These are phyloP conservation scores for Penaeus chinensis DNA, from an alignment of 1,140 invertebrate species.

Conservation along the genomic window DNA sequence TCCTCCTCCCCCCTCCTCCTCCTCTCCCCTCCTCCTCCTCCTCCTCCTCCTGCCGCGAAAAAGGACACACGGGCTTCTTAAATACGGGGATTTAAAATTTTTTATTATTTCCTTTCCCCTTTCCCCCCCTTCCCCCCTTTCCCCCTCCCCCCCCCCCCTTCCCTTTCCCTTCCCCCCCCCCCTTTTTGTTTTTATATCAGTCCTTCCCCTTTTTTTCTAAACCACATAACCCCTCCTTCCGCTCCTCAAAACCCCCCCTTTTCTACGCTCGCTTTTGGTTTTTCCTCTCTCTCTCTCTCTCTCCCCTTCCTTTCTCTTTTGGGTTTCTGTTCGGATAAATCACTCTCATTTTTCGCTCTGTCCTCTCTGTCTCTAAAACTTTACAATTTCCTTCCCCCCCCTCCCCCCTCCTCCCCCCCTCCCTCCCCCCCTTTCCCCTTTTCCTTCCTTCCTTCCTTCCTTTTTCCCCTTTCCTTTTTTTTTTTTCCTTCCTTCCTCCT, in stretches of 20 bases:
- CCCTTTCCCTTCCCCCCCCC: neutral
- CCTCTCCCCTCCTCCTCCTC: neutral
- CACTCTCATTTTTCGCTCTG: too few relatives aligned
- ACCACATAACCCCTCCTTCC: too few relatives aligned
- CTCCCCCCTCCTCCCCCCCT: neutral
- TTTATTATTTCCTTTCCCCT: too few relatives aligned
- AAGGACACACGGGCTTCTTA: neutral
- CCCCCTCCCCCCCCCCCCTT: too few relatives aligned
- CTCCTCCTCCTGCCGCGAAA: conserved; percentile 2
- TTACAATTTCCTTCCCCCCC: too few relatives aligned
- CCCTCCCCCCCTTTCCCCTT: neutral
- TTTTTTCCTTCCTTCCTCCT: neutral
- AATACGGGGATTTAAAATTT: too few relatives aligned
- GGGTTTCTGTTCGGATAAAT: too few relatives aligned
- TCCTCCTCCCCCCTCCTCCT: conserved; percentile 15
- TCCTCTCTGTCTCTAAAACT: too few relatives aligned
- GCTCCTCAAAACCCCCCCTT: too few relatives aligned
- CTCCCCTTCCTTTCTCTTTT: neutral
- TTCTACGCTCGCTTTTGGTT: too few relatives aligned
- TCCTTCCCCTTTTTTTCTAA: too few relatives aligned
- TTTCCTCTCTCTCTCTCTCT: neutral
- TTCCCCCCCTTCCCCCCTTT: too few relatives aligned
- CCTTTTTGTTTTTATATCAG: neutral
- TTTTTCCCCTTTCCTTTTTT: neutral
- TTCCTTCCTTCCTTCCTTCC: neutral